These are phyloP conservation scores for Dolomedes plantarius DNA, from an alignment of 2,888 invertebrate species.

Conservation along the genomic window DNA sequence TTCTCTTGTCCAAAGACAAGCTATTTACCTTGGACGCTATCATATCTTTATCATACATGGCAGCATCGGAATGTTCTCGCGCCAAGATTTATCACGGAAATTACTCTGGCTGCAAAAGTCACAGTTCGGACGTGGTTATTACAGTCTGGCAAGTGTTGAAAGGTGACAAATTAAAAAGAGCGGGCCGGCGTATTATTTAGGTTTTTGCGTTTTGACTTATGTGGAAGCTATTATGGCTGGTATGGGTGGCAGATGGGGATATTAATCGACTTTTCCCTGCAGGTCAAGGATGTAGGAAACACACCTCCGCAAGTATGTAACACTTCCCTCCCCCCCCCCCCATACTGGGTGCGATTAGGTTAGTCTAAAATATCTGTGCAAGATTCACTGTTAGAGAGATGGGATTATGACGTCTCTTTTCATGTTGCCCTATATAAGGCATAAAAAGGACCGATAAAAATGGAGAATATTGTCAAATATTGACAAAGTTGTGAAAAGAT, in stretches of 20 bases:
- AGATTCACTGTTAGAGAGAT: too few species aligned
- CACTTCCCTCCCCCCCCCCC: background rate
- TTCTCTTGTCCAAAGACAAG: slow-evolving; percentile 27
- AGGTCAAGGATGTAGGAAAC: slow-evolving; percentile 11
- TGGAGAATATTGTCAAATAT: too few species aligned
- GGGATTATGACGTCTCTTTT: too few species aligned
- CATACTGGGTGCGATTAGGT: too few species aligned
- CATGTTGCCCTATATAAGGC: too few species aligned
- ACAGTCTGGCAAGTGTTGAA: slow-evolving; percentile 57
- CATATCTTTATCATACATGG: slow-evolving; percentile 60
- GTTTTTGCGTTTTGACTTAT: slow-evolving; percentile 10
- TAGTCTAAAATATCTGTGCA: too few species aligned
- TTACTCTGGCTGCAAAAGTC: slow-evolving; percentile 23
- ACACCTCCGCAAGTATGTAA: background rate
- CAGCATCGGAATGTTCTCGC: slow-evolving; percentile 9
- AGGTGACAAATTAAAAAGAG: slow-evolving; percentile 68
- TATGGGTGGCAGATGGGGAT: slow-evolving; percentile 2
- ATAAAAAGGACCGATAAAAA: too few species aligned
- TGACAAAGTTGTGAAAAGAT: too few species aligned
- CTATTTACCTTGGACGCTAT: slow-evolving; percentile 48
- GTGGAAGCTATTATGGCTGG: background rate
- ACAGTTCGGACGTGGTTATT: slow-evolving; percentile 35
- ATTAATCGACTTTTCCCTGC: background rate
- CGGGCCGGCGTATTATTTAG: background rate
- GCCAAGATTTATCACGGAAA: slow-evolving; percentile 50